phyloP scores from a whole-genome alignment of 2,888 invertebrate genomes.

The Tortrix viridana region DNA sequence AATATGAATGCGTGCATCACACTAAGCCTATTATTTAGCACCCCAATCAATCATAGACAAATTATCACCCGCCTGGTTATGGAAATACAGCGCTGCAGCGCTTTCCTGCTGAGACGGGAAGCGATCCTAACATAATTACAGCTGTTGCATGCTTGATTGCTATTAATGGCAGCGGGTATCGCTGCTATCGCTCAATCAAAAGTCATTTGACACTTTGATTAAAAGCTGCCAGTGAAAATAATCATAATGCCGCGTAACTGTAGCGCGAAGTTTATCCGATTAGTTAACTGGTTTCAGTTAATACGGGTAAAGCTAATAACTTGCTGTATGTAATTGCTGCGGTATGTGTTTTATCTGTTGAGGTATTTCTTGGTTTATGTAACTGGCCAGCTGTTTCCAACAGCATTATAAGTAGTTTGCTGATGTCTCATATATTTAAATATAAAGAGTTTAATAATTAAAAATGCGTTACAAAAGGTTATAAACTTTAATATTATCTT shows the following conservation, averaged over 20 bases:
- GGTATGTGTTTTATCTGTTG: not conserved
- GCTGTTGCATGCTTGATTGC: constrained; percentile 26
- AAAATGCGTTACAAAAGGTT: too few relatives aligned
- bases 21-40: constrained; percentile 28
- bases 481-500: too few relatives aligned
- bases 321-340: not conserved
- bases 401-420: too few relatives aligned
- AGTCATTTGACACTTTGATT: constrained; percentile 36
- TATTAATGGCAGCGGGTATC: constrained; percentile 28
- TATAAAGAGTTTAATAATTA: too few relatives aligned
- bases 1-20: constrained; percentile 2
- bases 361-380: constrained; percentile 15
- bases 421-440: too few relatives aligned
- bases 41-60: constrained; percentile 33
- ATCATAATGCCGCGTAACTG: constrained; percentile 9
- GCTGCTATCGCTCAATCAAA: constrained; percentile 32
- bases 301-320: not conserved
- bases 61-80: constrained; percentile 35
- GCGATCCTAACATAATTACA: constrained; percentile 23
- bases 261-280: constrained; percentile 13
- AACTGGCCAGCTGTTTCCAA: not conserved
- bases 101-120: constrained; percentile 34
- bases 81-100: constrained; percentile 23
- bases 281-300: constrained; percentile 21
- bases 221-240: constrained; percentile 12